Base-by-base conservation (phyloP, 2,888 invertebrate genomes). In the Clanis bilineata region DNA sequence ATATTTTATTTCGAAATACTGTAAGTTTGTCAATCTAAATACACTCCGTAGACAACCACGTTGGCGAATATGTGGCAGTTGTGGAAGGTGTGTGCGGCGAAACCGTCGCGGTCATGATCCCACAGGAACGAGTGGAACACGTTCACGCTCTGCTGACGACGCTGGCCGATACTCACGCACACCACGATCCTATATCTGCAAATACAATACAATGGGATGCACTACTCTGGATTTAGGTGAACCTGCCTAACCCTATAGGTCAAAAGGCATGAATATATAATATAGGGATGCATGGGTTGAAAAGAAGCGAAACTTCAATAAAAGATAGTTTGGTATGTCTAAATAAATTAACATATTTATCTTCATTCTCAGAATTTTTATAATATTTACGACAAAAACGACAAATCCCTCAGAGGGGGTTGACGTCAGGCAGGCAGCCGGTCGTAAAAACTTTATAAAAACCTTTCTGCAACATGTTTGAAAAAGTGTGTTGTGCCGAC, bases 121-220 rank as follows among this genome's bases (percentile, higher is more conserved):
- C 96, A 96, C 21, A 96, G 82, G 77, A 95, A 95, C 61, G 94
- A 93, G 69, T 95, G 93, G 43, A 93, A 93, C 7, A 93, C 83
- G 58, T 93, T 90, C 45, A 95, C 84, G 59, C 95, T 94, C 76
- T 96, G 95, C 64, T 94, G 93, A 57, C 93, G 90, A 63, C 94
- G 94, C 77, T 96, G 95, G 10, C 95, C 94, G 60, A 96, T 94
- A 22, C 93, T 93, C 15, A 95, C 95, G 6, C 90, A 76, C 22
- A 94, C 94, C 61, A 95, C 84, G 56, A 95, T 86, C 79, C 95
- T 94, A 78, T 94, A 95, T 71, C 96, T 96, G 85, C 18, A 93
- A 92, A 58, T 23, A 38, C 10, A n/a, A 21, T 10, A 9, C 9
- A 39, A 23, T n/a, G n/a, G n/a, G n/a, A n/a, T n/a, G n/a, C n/a